These are phyloP conservation scores for Diorhabda elongata DNA, from an alignment of 1,140 invertebrate species.

Conservation along the genomic window DNA sequence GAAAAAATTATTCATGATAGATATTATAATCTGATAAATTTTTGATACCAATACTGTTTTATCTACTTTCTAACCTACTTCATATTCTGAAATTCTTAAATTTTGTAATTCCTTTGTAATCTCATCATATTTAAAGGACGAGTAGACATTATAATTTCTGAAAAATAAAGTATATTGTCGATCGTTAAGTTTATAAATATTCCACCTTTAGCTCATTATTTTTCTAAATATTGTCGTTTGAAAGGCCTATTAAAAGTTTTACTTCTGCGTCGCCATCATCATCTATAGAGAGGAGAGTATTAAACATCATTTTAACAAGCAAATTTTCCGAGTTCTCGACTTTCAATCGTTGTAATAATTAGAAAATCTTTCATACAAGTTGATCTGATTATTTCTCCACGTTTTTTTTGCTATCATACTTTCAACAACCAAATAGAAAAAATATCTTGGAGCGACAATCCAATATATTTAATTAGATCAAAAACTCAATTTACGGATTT, in stretches of 20 bases:
- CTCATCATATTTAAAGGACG: neutral
- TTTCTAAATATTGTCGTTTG: slow-evolving; percentile 19
- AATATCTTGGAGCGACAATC: too few relatives aligned
- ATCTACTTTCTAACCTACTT: too few relatives aligned
- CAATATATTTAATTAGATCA: too few relatives aligned
- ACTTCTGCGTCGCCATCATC: neutral
- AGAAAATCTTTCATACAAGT: slow-evolving; percentile 17
- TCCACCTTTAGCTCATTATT: slow-evolving; percentile 20
- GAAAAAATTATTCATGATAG: too few relatives aligned
- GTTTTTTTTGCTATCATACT: neutral
- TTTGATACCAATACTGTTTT: too few relatives aligned
- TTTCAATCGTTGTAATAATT: slow-evolving; percentile 18
- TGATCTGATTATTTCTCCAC: slow-evolving; percentile 22
- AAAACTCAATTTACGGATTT: too few relatives aligned
- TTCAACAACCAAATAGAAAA: too few relatives aligned
- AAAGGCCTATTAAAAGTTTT: slow-evolving; percentile 24
- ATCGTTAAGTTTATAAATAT: slow-evolving; percentile 12
- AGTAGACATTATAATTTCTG: neutral
- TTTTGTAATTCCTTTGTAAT: too few relatives aligned
- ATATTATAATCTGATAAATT: too few relatives aligned
- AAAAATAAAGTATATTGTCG: neutral
- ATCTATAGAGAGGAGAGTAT: slow-evolving; percentile 9
- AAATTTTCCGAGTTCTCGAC: slow-evolving; percentile 15
- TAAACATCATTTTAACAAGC: slow-evolving; percentile 25
- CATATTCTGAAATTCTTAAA: too few relatives aligned